A percentile compares a stretch with the other conserved stretches of the same genome.
Conservation (phyloP, 2,113 vertebrate genomes). For the Boleophthalmus pectinirostris region DNA sequence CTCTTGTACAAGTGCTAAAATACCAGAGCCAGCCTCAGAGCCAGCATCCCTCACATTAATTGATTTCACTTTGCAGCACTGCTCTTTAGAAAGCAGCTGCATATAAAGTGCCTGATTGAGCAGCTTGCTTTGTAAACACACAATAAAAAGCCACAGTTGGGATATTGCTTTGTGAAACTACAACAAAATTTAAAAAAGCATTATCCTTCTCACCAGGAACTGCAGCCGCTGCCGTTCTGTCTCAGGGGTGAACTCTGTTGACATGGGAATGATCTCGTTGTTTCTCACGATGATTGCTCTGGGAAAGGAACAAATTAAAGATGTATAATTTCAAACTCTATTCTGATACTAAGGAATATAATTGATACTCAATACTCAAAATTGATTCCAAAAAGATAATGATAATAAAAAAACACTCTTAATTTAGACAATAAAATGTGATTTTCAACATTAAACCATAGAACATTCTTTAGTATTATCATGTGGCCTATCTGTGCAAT, state of each 20-base stretch:
- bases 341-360: no score
- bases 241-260: conserved; percentile 96
- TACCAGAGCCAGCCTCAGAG: background rate
- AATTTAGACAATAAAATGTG: no score
- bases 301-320: conserved; percentile 28
- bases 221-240: conserved; percentile 94
- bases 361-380: background rate
- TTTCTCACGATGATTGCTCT: conserved; percentile 94
- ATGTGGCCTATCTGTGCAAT: no score
- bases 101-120: conserved; percentile 15
- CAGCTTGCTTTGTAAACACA: conserved; percentile 13
- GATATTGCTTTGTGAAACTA: background rate
- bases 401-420: no score
- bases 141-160: background rate
- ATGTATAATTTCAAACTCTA: background rate
- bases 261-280: conserved; percentile 91
- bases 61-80: background rate
- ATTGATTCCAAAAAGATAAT: no score
- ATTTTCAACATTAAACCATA: no score
- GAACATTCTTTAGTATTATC: no score
- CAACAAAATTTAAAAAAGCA: background rate
- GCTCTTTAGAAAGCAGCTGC: conserved; percentile 1
- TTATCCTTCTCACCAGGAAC: conserved; percentile 86
- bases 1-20: background rate
- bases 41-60: background rate